These are phyloP conservation scores for Microtus richardsoni DNA, from an alignment of 2,113 vertebrate species.

Conservation along the genomic window DNA sequence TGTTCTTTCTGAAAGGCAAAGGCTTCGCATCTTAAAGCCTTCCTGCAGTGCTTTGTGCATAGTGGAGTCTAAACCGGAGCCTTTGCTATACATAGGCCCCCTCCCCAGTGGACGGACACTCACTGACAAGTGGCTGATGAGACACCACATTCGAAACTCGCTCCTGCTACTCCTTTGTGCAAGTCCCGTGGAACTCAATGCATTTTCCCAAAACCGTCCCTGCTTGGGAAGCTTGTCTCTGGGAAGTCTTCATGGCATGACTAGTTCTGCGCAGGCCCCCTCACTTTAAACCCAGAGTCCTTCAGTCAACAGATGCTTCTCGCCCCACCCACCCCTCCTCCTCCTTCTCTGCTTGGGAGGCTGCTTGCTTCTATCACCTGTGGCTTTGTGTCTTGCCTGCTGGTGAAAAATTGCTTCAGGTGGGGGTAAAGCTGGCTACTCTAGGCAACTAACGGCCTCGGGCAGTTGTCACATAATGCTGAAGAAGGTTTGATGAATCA, in stretches of 20 bases:
- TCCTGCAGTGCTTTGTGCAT: background rate
- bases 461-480: background rate
- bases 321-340: background rate
- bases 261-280: background rate
- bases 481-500: background rate
- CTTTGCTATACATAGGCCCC: background rate
- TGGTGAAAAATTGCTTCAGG: background rate
- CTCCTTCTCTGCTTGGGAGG: background rate
- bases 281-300: background rate
- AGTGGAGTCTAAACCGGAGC: background rate
- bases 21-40: background rate
- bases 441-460: background rate
- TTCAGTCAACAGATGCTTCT: background rate
- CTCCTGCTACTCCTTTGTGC: background rate
- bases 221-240: slow-evolving; percentile 18
- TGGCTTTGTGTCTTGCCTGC: background rate
- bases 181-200: background rate
- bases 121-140: background rate
- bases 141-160: background rate
- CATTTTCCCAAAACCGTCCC: background rate
- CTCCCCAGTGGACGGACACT: background rate
- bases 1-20: slow-evolving; percentile 11
- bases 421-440: background rate
- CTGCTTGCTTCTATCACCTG: background rate
- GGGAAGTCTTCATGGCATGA: slow-evolving; percentile 25